Evolutionary conservation across 2,888 invertebrate genomes (phyloP).

Genomic region (Mythimna albipuncta): DNA sequence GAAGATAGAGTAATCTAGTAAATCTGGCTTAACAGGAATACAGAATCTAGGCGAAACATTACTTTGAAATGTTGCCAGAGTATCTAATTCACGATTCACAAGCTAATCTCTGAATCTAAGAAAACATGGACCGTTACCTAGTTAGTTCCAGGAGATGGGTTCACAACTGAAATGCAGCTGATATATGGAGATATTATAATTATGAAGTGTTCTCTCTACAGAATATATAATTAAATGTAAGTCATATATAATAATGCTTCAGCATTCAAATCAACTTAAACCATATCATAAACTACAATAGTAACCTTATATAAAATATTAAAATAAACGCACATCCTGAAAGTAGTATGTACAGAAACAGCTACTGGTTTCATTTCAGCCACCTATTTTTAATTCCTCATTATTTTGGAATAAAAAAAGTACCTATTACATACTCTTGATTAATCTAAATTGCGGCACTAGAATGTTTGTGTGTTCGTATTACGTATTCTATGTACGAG

Average conservation of each 20-base stretch:
- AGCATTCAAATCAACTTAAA: neutral
- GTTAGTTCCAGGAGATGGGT: neutral
- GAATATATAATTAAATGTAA: neutral
- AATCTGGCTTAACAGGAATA: slow-evolving; percentile 21
- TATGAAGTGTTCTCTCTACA: neutral
- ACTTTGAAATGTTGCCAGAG: slow-evolving; percentile 45
- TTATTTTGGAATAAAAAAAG: too few relatives aligned
- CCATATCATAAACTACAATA: neutral
- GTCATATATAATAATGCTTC: neutral
- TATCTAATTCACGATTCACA: slow-evolving; percentile 37
- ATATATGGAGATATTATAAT: neutral
- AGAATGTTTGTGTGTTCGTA: too few relatives aligned
- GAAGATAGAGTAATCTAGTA: slow-evolving; percentile 5
- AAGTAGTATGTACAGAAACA: too few relatives aligned
- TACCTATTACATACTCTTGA: too few relatives aligned
- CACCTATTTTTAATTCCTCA: too few relatives aligned
- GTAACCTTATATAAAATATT: neutral
- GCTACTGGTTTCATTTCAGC: too few relatives aligned
- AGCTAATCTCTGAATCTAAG: slow-evolving; percentile 50
- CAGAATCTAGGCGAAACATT: slow-evolving; percentile 23
- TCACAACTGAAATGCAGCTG: neutral
- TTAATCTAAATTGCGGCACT: too few relatives aligned
- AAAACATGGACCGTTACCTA: slow-evolving; percentile 9
- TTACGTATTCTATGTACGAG: too few relatives aligned
- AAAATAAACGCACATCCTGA: too few relatives aligned